Base-by-base conservation (phyloP, 2,797 vertebrate genomes). In the Eulemur mongoz region DNA sequence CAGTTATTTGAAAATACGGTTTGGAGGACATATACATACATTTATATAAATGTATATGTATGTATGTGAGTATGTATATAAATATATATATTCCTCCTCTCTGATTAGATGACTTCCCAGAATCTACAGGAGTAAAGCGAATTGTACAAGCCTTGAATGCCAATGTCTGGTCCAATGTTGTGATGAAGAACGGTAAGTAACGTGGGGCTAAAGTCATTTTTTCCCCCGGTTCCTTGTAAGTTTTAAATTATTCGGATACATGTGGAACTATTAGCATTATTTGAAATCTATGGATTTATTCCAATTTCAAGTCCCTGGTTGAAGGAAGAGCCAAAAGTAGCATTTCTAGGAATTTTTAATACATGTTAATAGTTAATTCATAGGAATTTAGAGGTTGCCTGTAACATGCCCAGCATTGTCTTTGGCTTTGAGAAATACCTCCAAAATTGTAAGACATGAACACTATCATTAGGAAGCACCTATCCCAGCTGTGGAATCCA, bases 141-240 rank as follows among this genome's bases (percentile, higher is more conserved):
- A 99, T 99, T 45, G 90, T 99, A 23, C 99, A 99, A 98, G 99
- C 99, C 65, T 98, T 99, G 91, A 99, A 99, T 59, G 99, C 99
- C 92, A 99, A 99, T 0, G 99, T 99, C 57, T 99, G 99, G 99
- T 99, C 99, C 92, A 99, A 99, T 38, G 99, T 99, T 11, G 98
- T 99, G 97, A 99, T 99, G 99, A 99, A 99, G 97, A 99, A 98
- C 2, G 99, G 99, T 99, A 97, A 89, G 99, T 98, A 87, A 69
- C 38, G 35, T 59, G 27, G 40, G 15, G 38, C 59, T 87, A 70
- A 81, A 10, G 12, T 48, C 14, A 23, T 76, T 91, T 69, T 82
- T 95, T 54, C 43, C 32, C 52, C 72, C 14, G 65, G 0, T 45
- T 89, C 43, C 22, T 80, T 73, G 14, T 78, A 83, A 79, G 52